These are phyloP conservation scores for Brachypodius melanocephalos DNA, from an alignment of 2,113 vertebrate genomes.

Conservation along the genomic window DNA sequence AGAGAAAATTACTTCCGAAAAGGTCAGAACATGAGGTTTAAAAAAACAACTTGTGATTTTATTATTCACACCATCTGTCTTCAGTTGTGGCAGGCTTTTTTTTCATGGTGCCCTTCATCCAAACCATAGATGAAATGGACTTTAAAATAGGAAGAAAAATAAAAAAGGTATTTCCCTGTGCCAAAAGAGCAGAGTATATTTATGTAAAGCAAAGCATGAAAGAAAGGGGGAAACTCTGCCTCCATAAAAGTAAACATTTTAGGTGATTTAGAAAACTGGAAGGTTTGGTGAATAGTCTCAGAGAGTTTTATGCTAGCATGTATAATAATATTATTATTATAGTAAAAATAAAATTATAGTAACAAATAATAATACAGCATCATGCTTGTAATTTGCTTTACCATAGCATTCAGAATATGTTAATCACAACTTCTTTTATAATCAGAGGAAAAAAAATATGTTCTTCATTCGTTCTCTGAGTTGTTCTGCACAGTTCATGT, in stretches of 20 bases:
- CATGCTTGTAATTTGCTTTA: neutral
- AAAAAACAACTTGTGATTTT: neutral
- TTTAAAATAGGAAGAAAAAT: neutral
- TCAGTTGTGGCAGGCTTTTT: neutral
- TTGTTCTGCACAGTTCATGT: neutral
- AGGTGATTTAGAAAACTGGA: neutral
- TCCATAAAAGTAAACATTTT: neutral
- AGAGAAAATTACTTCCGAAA: constrained; percentile 36
- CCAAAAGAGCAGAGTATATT: neutral
- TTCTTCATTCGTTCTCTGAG: neutral
- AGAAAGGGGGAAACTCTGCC: neutral
- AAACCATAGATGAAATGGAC: neutral
- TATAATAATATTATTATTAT: neutral
- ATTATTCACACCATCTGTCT: neutral
- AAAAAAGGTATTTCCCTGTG: neutral
- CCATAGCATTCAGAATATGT: neutral
- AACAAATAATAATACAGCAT: neutral
- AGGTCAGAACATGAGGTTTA: constrained; percentile 3
- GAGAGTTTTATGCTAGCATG: neutral
- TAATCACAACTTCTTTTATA: neutral
- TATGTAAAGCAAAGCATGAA: neutral
- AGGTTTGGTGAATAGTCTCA: neutral
- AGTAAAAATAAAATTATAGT: neutral
- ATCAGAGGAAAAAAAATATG: neutral
- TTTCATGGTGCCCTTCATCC: neutral